Conservation (phyloP, 2,797 vertebrate genomes). For the Rhincodon typus region DNA sequence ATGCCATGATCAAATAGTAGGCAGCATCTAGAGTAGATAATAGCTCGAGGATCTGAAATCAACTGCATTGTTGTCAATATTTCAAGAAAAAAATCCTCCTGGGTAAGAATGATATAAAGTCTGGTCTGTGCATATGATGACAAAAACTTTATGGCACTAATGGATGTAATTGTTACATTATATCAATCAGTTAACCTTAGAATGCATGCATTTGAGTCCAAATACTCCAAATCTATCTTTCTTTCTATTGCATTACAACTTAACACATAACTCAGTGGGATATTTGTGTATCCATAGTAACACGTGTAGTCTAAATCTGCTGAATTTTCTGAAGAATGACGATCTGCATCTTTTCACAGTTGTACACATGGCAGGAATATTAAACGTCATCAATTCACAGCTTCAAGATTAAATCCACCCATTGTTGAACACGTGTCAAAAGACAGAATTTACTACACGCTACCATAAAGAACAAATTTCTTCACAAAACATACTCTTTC, state of each 20-base stretch:
- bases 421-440: background rate
- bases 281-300: background rate
- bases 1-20: background rate
- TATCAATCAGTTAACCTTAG: background rate
- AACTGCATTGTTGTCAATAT: background rate
- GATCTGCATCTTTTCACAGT: background rate
- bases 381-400: background rate
- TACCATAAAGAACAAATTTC: too few species aligned
- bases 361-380: background rate
- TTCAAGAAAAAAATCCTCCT: background rate
- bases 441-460: background rate
- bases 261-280: background rate
- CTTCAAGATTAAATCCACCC: background rate
- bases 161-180: background rate
- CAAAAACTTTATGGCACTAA: background rate
- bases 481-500: background rate
- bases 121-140: background rate
- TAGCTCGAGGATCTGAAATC: background rate
- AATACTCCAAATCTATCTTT: background rate
- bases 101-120: background rate
- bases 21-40: background rate
- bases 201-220: background rate
- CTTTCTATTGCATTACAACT: background rate
- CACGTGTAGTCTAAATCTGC: too few species aligned
- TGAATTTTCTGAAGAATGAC: conserved; percentile 12